Base-by-base conservation (phyloP, 2,888 invertebrate species). In the Perizoma affinitatum region DNA sequence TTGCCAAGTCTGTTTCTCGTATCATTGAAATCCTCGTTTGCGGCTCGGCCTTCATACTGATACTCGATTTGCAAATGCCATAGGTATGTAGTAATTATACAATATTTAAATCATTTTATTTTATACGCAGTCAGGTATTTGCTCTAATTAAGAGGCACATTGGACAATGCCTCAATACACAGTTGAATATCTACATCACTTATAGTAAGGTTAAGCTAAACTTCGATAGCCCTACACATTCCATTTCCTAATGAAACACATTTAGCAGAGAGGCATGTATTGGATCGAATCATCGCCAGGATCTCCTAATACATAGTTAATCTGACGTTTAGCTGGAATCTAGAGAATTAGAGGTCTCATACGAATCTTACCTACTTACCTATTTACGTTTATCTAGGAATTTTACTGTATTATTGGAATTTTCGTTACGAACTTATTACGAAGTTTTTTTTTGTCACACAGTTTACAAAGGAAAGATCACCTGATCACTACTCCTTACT, bases 221-320 rank as follows among this genome's bases (percentile, higher is more conserved):
- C 51, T 43, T 44, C 49, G 44, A 49, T 58, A 40, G 58, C 40
- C 57, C 55, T 41, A 59, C 58, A 54, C 62, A 62, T 62, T 62
- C 62, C 62, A 58, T 58, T 54, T 58, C 54, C 54, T 62, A 58
- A 62, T 62, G 62, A 62, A 62, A 62, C 58, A 54, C 58, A 54
- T 58, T 54, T 51, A 45, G 50, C 46, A 44, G 54, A 62, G 47
- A 54, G 58, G 62, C 54, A 58, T 62, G 58, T 62, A 58, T 62
- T 51, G 58, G 51, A 54, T 62, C 54, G 54, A 58, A 58, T 62
- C 54, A 62, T 62, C 58, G 53, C 36, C 22, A 56, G 54, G 46
- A 45, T 47, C 46, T 45, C 53, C 53, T 50, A 46, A 57, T 42
- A 62, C 49, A 46, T 54, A 54, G 38, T 51, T 50, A 52, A 44